Evolutionary conservation across 35 echinoderm and acorn worm genomes (phyloP).

Genomic region (Holothuria glaberrima): DNA sequence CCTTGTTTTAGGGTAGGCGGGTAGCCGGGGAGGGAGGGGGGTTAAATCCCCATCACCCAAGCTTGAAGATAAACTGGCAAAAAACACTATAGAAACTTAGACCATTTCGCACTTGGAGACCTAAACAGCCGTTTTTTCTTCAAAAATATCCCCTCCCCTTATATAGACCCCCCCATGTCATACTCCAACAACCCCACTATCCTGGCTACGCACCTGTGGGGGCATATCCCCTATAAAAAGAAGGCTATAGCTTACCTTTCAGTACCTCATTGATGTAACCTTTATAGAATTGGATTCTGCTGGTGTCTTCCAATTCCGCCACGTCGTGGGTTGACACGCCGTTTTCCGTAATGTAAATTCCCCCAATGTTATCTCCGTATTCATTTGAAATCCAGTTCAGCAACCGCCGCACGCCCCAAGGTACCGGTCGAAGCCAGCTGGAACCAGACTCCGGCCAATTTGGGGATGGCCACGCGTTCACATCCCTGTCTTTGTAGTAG

Average conservation of each 20-base stretch:
- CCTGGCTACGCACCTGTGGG: too few relatives aligned
- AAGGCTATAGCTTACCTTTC: constrained; percentile 60
- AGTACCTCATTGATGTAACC: constrained; percentile 93
- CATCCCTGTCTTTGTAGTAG: constrained; percentile 68
- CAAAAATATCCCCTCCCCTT: too few relatives aligned
- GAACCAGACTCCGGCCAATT: constrained; percentile 81
- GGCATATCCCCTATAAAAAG: too few relatives aligned
- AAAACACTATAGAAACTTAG: too few relatives aligned
- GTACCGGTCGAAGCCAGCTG: constrained; percentile 73
- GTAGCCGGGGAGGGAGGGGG: too few relatives aligned
- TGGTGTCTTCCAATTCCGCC: constrained; percentile 70
- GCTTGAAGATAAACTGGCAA: too few relatives aligned
- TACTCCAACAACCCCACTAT: too few relatives aligned
- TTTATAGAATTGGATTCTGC: constrained; percentile 70
- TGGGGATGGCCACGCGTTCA: constrained; percentile 50
- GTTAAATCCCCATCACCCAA: too few relatives aligned
- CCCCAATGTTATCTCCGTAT: constrained; percentile 32
- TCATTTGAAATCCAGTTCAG: constrained; percentile 79
- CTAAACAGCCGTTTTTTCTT: too few relatives aligned
- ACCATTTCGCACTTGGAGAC: too few relatives aligned
- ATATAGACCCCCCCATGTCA: too few relatives aligned
- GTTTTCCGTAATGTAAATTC: constrained; percentile 95
- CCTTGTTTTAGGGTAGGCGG: too few relatives aligned
- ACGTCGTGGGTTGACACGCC: constrained; percentile 78
- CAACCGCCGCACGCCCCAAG: constrained; percentile 82